These are phyloP conservation scores for Gerosis bhagava DNA, from an alignment of 2,888 invertebrate genomes.

Conservation along the genomic window DNA sequence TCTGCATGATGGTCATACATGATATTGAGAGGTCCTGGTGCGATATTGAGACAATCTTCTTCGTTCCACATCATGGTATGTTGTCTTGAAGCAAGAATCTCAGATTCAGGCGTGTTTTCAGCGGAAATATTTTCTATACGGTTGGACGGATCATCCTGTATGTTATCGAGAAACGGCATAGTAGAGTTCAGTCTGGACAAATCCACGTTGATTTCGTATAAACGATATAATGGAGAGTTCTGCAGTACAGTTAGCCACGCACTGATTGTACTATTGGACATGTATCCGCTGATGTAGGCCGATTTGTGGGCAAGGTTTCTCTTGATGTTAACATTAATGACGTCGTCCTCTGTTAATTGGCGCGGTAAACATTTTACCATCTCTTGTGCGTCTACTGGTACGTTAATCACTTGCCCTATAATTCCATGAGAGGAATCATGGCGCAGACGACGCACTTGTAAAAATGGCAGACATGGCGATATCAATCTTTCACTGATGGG, in stretches of 20 bases:
- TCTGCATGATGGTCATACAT: slow-evolving; percentile 54
- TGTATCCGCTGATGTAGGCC: slow-evolving; percentile 39
- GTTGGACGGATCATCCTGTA: slow-evolving; percentile 36
- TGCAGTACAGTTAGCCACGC: slow-evolving; percentile 41
- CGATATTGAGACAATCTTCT: slow-evolving; percentile 42
- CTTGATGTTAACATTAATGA: slow-evolving; percentile 47
- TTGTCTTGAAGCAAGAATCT: slow-evolving; percentile 41
- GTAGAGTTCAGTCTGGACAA: slow-evolving; percentile 38
- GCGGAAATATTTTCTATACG: slow-evolving; percentile 41
- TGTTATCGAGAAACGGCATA: slow-evolving; percentile 30
- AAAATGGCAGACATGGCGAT: slow-evolving; percentile 48
- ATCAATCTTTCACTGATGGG: slow-evolving; percentile 48
- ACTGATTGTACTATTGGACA: slow-evolving; percentile 41
- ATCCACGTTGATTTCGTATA: slow-evolving; percentile 43
- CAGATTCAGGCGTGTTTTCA: slow-evolving; percentile 35
- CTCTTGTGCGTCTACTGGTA: slow-evolving; percentile 45
- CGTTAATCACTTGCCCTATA: slow-evolving; percentile 53
- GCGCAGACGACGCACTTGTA: slow-evolving; percentile 48
- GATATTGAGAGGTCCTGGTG: slow-evolving; percentile 46
- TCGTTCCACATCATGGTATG: slow-evolving; percentile 47
- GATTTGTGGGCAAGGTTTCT: slow-evolving; percentile 45
- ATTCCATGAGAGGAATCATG: slow-evolving; percentile 48
- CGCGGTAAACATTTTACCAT: slow-evolving; percentile 49
- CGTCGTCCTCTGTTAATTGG: slow-evolving; percentile 45
- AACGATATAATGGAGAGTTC: slow-evolving; percentile 39